phyloP scores from a whole-genome alignment of 2,113 vertebrate species.

The Hypomesus transpacificus region DNA sequence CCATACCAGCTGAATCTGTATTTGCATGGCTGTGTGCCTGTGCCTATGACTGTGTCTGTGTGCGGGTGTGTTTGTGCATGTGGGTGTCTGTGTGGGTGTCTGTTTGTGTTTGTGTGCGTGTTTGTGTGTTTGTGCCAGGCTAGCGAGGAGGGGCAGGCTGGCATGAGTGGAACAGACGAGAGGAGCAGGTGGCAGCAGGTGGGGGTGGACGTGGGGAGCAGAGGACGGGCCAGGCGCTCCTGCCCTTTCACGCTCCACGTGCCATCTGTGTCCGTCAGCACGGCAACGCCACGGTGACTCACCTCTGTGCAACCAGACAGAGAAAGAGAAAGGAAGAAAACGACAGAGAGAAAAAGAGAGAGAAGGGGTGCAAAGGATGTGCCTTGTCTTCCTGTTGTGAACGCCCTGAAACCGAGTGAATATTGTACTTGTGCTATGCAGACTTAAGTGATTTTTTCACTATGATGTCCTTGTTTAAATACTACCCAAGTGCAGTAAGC shows the following conservation, averaged over 20 bases:
- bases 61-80: not conserved
- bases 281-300: constrained; percentile 31
- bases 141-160: constrained; percentile 46
- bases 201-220: constrained; percentile 61
- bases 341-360: constrained; percentile 26
- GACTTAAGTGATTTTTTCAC: not conserved
- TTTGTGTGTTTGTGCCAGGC: constrained; percentile 33
- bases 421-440: too few relatives aligned
- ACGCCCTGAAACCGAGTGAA: not conserved
- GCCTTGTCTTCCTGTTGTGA: not conserved
- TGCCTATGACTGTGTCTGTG: not conserved
- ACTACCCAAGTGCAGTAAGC: not conserved
- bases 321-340: constrained; percentile 29
- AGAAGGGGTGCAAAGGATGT: not conserved
- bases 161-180: constrained; percentile 71
- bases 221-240: constrained; percentile 39
- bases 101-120: constrained; percentile 6
- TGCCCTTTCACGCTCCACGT: constrained; percentile 63
- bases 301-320: constrained; percentile 29
- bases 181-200: constrained; percentile 83
- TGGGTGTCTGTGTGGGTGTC: not conserved
- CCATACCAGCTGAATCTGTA: not conserved
- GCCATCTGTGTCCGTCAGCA: constrained; percentile 60
- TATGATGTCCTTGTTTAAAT: not conserved
- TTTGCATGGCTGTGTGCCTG: not conserved